phyloP scores from a whole-genome alignment of 37 sponge, comb jelly and placozoan species.

The Halichondria panicea region DNA sequence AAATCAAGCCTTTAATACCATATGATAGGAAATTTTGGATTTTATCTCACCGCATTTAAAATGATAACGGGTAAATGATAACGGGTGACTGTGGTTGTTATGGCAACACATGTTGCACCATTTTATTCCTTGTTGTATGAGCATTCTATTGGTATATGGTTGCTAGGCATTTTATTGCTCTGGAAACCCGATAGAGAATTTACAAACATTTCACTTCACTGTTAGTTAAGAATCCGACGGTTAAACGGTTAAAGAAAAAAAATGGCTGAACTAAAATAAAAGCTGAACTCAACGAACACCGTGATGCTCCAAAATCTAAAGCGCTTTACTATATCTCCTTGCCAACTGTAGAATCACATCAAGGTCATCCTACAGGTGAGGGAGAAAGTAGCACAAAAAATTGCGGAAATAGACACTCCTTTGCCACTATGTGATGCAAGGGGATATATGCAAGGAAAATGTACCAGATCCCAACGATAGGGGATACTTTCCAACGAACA shows the following conservation, averaged over 20 bases:
- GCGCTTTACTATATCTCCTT: conserved; percentile 14
- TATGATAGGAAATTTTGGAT: too few species aligned
- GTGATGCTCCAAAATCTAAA: neutral
- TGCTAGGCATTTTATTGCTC: too few species aligned
- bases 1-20: too few species aligned
- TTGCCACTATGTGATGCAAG: neutral
- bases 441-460: neutral
- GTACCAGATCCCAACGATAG: neutral
- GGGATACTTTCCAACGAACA: conserved; percentile 2
- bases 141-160: too few species aligned
- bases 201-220: too few species aligned
- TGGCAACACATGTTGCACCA: too few species aligned
- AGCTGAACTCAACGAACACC: neutral
- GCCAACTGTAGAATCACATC: conserved; percentile 27
- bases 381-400: conserved; percentile 6
- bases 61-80: too few species aligned
- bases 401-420: conserved; percentile 12
- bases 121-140: too few species aligned
- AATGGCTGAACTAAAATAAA: neutral
- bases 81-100: too few species aligned
- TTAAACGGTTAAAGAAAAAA: neutral
- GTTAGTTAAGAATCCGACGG: too few species aligned
- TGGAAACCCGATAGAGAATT: too few species aligned
- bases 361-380: conserved; percentile 15
- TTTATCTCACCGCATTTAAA: too few species aligned